Base-by-base conservation (phyloP, 2,888 invertebrate species). In the Hoplodrina blanda region DNA sequence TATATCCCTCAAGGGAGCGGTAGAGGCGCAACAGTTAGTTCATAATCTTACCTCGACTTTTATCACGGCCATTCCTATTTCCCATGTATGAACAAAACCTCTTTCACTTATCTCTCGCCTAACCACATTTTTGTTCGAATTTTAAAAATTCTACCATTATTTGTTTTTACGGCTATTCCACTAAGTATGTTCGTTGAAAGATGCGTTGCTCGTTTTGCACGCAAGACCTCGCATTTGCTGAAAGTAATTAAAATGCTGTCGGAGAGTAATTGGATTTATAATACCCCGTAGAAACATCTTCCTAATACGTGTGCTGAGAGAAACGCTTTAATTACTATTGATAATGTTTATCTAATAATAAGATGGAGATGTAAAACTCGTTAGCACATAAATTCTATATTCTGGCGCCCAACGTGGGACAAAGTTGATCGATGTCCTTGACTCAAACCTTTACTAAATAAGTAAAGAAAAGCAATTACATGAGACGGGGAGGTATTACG, bases 11-110 rank as follows among this genome's bases (percentile, higher is more conserved):
- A 20, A 59, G 69, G 62, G 69, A 55, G 37, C 46, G 66, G 57
- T 72, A 52, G 37, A 83, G 84, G 84, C 90, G 94, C 94, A 94
- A 94, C 94, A 94, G 94, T 91, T 94, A 89, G 91, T 88, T 89
- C 86, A 88, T 92, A 89, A 91, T 88, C 86, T 83, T 73, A 69
- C 72, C 83, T 80, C 83, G 76, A 77, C 71, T 81, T 86, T 76
- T 82, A 83, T 84, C 81, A 80, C 82, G 78, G 81, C 80, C 77
- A 63, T 83, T 79, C 68, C 64, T 66, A 81, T 80, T 81, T 78
- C 60, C 62, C 76, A 77, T 80, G 73, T 79, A 80, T 82, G 76
- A 79, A 61, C 61, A 65, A 25, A 74, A 76, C 81, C 83, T 69
- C 57, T 76, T 75, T 62, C 62, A 68, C 55, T 50, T 60, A 10